These are phyloP conservation scores for Orycteropus afer DNA, from an alignment of 2,113 vertebrate species.

Conservation along the genomic window DNA sequence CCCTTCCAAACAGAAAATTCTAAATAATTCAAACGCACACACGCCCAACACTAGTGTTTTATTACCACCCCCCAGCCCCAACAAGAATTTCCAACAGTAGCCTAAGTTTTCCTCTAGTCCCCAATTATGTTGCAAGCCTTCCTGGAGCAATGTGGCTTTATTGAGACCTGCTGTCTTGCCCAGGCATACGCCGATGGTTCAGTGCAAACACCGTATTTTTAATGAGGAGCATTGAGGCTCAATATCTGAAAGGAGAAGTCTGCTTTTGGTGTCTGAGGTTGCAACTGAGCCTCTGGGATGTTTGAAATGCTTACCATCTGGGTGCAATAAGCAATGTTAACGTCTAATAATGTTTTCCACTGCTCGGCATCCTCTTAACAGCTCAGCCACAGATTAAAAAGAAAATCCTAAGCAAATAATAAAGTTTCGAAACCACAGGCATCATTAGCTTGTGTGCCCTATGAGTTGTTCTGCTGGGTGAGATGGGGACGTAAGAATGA, in stretches of 20 bases:
- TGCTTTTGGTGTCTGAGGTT: background rate
- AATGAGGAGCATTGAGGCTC: conserved; percentile 41
- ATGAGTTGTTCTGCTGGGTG: background rate
- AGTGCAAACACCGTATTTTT: background rate
- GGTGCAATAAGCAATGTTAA: conserved; percentile 64
- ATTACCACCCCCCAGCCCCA: background rate
- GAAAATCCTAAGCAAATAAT: conserved; percentile 64
- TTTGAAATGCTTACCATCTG: conserved; percentile 66
- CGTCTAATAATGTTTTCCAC: background rate
- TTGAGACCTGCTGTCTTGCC: background rate
- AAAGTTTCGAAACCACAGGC: conserved; percentile 69
- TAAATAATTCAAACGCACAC: background rate
- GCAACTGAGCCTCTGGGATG: conserved; percentile 23
- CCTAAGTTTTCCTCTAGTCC: background rate
- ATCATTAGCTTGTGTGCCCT: conserved; percentile 49
- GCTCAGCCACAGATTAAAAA: conserved; percentile 58
- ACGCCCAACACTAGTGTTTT: background rate
- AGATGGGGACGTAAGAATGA: conserved; percentile 1
- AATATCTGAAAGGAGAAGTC: conserved; percentile 2
- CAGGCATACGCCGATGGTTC: accelerated
- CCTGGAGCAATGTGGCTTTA: background rate
- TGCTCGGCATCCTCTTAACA: conserved; percentile 71
- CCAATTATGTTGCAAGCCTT: background rate
- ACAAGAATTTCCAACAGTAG: background rate
- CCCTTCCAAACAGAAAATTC: conserved; percentile 1